Conservation (phyloP, 2,888 invertebrate species). For the Latrodectus elegans region DNA sequence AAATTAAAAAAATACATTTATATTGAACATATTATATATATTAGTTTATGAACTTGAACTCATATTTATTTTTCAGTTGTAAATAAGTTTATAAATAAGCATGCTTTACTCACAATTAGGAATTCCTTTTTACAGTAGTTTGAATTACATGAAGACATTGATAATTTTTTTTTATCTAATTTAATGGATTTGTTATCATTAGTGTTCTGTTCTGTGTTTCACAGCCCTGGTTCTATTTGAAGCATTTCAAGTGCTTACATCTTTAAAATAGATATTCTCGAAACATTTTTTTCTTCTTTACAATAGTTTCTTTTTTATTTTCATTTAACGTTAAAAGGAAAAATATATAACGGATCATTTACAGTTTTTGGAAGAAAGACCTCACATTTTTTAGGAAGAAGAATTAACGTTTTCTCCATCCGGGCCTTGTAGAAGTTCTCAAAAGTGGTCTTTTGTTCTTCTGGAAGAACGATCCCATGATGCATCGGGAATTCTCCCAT, state of each 20-base stretch:
- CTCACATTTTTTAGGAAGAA: constrained; percentile 31
- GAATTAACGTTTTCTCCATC: constrained; percentile 40
- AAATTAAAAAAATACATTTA: too few species aligned
- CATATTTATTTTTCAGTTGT: too few species aligned
- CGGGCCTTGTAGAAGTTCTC: constrained; percentile 8
- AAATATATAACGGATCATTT: constrained; percentile 63
- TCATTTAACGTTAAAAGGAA: constrained; percentile 21
- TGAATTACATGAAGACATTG: too few species aligned
- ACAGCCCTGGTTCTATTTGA: neutral
- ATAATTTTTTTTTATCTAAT: too few species aligned
- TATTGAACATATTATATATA: too few species aligned
- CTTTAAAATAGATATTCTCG: constrained; percentile 9
- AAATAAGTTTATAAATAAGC: too few species aligned
- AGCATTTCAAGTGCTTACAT: constrained; percentile 1
- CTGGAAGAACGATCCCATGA: constrained; percentile 44
- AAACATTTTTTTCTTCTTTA: neutral
- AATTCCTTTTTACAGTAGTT: too few species aligned
- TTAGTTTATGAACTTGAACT: too few species aligned
- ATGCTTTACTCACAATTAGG: too few species aligned
- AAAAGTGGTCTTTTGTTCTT: constrained; percentile 52
- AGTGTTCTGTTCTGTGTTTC: neutral
- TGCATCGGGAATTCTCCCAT: constrained; percentile 53
- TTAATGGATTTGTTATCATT: neutral
- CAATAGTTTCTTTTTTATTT: constrained; percentile 3
- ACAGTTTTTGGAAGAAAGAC: constrained; percentile 53